Conservation (phyloP, 2,888 invertebrate genomes). For the Colletes collaris region DNA sequence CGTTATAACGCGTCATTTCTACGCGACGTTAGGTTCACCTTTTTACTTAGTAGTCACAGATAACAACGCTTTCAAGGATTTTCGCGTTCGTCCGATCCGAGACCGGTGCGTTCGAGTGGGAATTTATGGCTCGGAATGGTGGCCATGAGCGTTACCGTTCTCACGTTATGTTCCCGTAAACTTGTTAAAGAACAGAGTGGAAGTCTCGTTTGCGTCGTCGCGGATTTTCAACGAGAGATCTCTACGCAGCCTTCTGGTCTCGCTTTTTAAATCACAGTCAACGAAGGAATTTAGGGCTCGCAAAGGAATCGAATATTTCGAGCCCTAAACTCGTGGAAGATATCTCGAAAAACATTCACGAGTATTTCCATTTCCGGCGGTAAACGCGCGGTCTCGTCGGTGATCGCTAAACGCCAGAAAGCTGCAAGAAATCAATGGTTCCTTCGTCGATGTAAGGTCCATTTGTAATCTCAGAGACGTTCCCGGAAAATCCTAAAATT, state of each 20-base stretch:
- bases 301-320: too few relatives aligned
- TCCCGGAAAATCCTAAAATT: conserved; percentile 20
- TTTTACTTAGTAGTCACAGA: conserved; percentile 39
- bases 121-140: conserved; percentile 31
- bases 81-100: not conserved
- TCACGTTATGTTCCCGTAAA: conserved; percentile 16
- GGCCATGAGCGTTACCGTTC: conserved; percentile 30
- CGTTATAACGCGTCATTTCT: conserved; percentile 45
- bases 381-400: not conserved
- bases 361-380: not conserved
- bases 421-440: conserved; percentile 3
- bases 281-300: too few relatives aligned
- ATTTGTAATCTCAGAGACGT: conserved; percentile 27
- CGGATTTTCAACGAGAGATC: not conserved
- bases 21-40: conserved; percentile 20
- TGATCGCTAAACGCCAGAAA: conserved; percentile 3
- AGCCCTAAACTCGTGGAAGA: too few relatives aligned
- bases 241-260: too few relatives aligned
- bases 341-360: too few relatives aligned
- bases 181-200: conserved; percentile 11
- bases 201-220: conserved; percentile 8
- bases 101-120: not conserved
- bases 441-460: conserved; percentile 15
- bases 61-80: conserved; percentile 26
- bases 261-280: too few relatives aligned